Evolutionary conservation across 2,888 invertebrate genomes (phyloP).

Genomic region (Mesochorus sp.): DNA sequence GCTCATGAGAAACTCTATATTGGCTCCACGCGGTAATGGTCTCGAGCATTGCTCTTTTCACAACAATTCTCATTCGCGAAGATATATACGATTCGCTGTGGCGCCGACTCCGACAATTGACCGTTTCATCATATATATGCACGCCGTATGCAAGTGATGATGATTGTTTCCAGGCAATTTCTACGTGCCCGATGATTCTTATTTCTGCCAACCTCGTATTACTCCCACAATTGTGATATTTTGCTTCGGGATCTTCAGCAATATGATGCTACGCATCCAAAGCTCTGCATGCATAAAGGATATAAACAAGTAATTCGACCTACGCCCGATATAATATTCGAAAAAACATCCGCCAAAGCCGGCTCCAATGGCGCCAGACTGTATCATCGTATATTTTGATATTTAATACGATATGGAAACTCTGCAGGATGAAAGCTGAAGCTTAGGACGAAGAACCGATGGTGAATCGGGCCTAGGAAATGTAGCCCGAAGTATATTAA

Average conservation of each 20-base stretch:
- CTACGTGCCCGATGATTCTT: constrained; percentile 15
- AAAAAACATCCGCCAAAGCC: constrained; percentile 59
- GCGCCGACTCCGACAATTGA: constrained; percentile 3
- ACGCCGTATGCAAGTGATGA: not conserved
- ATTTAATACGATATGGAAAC: constrained; percentile 68
- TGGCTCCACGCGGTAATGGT: not conserved
- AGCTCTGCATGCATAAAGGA: not conserved
- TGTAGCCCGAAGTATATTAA: not conserved
- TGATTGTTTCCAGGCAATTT: constrained; percentile 7
- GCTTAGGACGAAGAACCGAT: constrained; percentile 43
- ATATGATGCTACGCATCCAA: constrained; percentile 6
- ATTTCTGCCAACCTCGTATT: not conserved
- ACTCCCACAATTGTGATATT: not conserved
- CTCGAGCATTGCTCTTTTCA: not conserved
- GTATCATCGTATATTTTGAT: constrained; percentile 73
- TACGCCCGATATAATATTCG: constrained; percentile 57
- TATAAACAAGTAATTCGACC: constrained; percentile 58
- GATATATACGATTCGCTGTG: constrained; percentile 6
- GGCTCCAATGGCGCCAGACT: constrained; percentile 54
- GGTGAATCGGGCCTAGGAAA: constrained; percentile 24
- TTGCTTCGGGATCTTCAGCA: not conserved
- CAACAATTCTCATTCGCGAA: constrained; percentile 9
- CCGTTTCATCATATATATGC: constrained; percentile 14
- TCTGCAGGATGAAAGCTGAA: constrained; percentile 64
- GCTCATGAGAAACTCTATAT: constrained; percentile 35